A percentile compares a stretch with the other conserved stretches of the same genome.
Evolutionary conservation across 2,113 vertebrate species (phyloP).

Genomic region (Chascanopsetta lugubris): DNA sequence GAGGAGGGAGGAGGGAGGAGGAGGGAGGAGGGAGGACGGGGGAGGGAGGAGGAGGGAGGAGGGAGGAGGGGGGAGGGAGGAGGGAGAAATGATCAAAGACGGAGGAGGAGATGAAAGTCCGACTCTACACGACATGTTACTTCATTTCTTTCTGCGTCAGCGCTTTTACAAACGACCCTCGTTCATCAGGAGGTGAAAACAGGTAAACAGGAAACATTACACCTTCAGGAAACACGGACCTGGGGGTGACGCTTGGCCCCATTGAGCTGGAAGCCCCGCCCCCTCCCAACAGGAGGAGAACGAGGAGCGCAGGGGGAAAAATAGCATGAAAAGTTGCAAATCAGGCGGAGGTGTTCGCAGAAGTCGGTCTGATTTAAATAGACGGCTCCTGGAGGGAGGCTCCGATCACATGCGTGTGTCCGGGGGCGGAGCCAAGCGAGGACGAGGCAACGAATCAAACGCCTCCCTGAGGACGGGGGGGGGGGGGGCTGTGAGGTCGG

Average conservation of each 20-base stretch:
- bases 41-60: too few species aligned
- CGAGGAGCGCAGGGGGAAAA: slow-evolving; percentile 12
- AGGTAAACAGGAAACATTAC: not conserved
- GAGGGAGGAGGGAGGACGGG: too few species aligned
- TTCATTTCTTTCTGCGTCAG: not conserved
- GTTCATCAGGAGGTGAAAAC: not conserved
- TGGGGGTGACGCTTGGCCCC: slow-evolving; percentile 17
- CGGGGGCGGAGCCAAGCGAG: slow-evolving; percentile 36
- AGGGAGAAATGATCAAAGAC: not conserved
- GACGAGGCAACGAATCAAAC: slow-evolving; percentile 37
- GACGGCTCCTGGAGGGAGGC: slow-evolving; percentile 27
- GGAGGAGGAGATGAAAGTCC: too few species aligned
- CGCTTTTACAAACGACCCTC: not conserved
- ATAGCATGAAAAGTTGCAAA: slow-evolving; percentile 50
- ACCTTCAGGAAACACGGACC: not conserved
- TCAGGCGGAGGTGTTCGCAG: slow-evolving; percentile 47
- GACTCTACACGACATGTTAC: not conserved
- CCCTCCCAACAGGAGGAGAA: slow-evolving; percentile 33
- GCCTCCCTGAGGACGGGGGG: slow-evolving; percentile 8
- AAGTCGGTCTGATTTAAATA: slow-evolving; percentile 62
- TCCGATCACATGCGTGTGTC: slow-evolving; percentile 25
- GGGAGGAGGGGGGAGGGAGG: too few species aligned
- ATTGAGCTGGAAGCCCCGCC: slow-evolving; percentile 19
- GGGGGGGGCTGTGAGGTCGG: slow-evolving; percentile 13
- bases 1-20: too few species aligned